Conservation (phyloP, 2,888 invertebrate species). For the Pyrgus malvae region DNA sequence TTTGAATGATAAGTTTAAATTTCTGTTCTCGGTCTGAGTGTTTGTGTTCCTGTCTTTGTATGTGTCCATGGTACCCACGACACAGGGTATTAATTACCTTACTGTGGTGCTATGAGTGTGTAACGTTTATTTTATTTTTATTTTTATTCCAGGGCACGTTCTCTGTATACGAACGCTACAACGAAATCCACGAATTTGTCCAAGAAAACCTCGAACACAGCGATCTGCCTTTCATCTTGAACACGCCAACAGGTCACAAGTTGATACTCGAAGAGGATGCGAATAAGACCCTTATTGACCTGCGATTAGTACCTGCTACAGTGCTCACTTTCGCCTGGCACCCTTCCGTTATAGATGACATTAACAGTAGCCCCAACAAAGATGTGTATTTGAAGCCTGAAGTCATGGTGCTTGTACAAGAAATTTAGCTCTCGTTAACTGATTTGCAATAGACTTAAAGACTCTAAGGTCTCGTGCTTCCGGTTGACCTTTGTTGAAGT, state of each 20-base stretch:
- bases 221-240: constrained; percentile 86
- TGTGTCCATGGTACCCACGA: too few species aligned
- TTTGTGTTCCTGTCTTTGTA: too few species aligned
- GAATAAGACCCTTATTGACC: constrained; percentile 88
- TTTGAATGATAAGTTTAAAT: too few species aligned
- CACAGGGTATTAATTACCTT: too few species aligned
- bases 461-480: too few species aligned
- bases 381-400: constrained; percentile 89
- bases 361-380: constrained; percentile 73
- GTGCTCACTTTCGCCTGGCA: constrained; percentile 90
- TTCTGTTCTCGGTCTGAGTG: too few species aligned
- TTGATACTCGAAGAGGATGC: constrained; percentile 83
- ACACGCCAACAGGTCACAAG: constrained; percentile 85
- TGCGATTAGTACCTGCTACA: constrained; percentile 91
- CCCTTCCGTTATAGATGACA: constrained; percentile 71
- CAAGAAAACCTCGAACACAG: constrained; percentile 87
- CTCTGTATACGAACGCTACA: constrained; percentile 89
- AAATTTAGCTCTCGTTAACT: constrained; percentile 52
- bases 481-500: too few species aligned
- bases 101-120: too few species aligned
- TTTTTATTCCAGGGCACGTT: constrained; percentile 89
- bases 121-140: too few species aligned
- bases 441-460: too few species aligned
- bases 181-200: constrained; percentile 89
- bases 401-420: constrained; percentile 86